Evolutionary conservation across 2,797 vertebrate genomes (phyloP), one percentile per base, ranked within the genome.

Genomic region (Serranus cabrilla): DNA sequence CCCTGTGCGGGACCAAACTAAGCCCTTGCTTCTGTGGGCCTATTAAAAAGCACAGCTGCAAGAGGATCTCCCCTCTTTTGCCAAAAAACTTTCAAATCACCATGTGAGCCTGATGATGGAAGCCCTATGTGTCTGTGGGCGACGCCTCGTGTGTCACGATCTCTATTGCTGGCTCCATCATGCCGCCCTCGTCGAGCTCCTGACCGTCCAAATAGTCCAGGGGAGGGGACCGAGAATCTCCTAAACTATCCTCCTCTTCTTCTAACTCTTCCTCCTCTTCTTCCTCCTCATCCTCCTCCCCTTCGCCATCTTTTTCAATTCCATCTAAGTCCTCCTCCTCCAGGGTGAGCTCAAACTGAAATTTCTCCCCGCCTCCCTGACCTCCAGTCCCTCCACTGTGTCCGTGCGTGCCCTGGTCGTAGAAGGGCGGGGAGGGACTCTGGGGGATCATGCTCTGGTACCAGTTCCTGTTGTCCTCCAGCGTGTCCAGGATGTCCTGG

Each of bases 361-460:
- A 99, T 78, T 99, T 99, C 84, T 99, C 98, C 64, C 96, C 96
- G 2, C 92, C 86, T 16, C 89, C 93, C 27, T 89, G 89, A 0
- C 88, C 89, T 4, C 89, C 94, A 0, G 85, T 84, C 20, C 90
- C 95, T 55, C 96, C 91, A 2, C 94, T 86, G 78, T 96, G 97
- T 75, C 96, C 96, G 82, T 98, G 97, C 46, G 95, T 94, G 81
- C 92, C 95, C 69, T 95, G 94, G 71, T 98, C 97, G 0, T 98
- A 98, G 87, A 98, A 95, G 0, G 98, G 97, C 13, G 98, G 98
- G 17, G 98, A 99, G 1, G 98, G 98, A 80, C 97, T 99, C 91
- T 98, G 98, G 57, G 98, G 98, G 81, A 99, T 99, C 98, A 99
- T 99, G 91, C 98, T 99, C 95, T 99, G 98, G 94, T 99, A 99